Evolutionary conservation across 2,113 vertebrate species (phyloP), one percentile per base, ranked within the genome.

Genomic region (Varanus komodoensis): DNA sequence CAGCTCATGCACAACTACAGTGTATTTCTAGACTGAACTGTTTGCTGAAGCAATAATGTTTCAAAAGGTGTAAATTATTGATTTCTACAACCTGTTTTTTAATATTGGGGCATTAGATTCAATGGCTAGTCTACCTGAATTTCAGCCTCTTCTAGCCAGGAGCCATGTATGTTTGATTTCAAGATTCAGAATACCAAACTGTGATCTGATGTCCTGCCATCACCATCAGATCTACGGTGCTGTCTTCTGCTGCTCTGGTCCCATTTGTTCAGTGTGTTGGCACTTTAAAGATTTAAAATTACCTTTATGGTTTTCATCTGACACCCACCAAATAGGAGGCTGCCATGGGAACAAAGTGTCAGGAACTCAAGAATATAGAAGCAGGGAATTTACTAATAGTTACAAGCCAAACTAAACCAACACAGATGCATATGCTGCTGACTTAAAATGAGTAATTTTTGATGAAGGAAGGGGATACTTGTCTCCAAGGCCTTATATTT

Each of bases 31-130:
- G 93, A 95, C 94, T 94, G 94, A 96, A 95, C 94, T 92, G 90
- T 95, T 97, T 97, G 97, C 95, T 97, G 95, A 96, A 98, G 98
- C 98, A 98, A 98, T 98, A 98, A 98, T 96, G 96, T 97, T 97
- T 97, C 97, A 96, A 97, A 98, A 92, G 86, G 84, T 94, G 89
- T 96, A 95, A 95, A 94, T 95, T 93, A 96, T 91, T 92, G 93
- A 89, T 93, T 93, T 91, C 91, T 89, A 92, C 88, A 95, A 95
- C 97, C 93, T 95, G 4, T 91, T 96, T 82, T 93, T 91, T 25
- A 57, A 95, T 93, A 88, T 92, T 95, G 93, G 96, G 96, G 96
- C 96, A 95, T 95, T 96, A 96, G 91, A 93, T 96, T 91, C 93
- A 96, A 91, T 91, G 93, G 89, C 95, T 95, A 92, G 48, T 82